Conservation (phyloP, 1,140 invertebrate genomes). For the Eufriesea mexicana region DNA sequence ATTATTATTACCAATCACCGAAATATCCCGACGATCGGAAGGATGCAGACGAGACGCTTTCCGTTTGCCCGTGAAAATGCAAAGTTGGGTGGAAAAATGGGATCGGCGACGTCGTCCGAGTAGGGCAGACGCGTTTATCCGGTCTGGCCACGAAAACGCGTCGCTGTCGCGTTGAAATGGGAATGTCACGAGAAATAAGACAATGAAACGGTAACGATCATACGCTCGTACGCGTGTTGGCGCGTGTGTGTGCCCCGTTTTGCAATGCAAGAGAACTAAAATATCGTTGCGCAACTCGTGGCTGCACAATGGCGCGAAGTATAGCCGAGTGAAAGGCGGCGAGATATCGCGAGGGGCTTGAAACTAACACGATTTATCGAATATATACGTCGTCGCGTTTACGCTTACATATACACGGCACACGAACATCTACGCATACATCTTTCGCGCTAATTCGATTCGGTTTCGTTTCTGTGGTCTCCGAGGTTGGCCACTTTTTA, state of each 20-base stretch:
- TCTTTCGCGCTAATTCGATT: slow-evolving; percentile 24
- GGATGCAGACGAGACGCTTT: too few species aligned
- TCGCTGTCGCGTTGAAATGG: not conserved
- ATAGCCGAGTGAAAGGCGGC: slow-evolving; percentile 79
- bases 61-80: too few species aligned
- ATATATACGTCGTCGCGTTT: slow-evolving; percentile 26
- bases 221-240: not conserved
- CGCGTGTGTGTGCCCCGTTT: slow-evolving; percentile 42
- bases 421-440: slow-evolving; percentile 1
- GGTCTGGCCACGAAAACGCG: too few species aligned
- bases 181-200: slow-evolving; percentile 43
- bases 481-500: not conserved
- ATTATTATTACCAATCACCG: not conserved
- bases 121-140: not conserved
- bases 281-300: slow-evolving; percentile 75
- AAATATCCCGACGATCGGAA: too few species aligned
- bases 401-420: not conserved
- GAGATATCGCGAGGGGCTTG: slow-evolving; percentile 58
- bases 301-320: slow-evolving; percentile 74
- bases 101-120: not conserved
- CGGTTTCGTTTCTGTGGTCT: not conserved
- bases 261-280: slow-evolving; percentile 71
- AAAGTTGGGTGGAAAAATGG: not conserved
- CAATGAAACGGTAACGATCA: slow-evolving; percentile 47
- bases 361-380: slow-evolving; percentile 53